Percentiles rank a stretch among this genome's conserved stretches.
These are phyloP conservation scores for Sciaenops ocellatus DNA, from an alignment of 2,797 vertebrate species.

Conservation along the genomic window DNA sequence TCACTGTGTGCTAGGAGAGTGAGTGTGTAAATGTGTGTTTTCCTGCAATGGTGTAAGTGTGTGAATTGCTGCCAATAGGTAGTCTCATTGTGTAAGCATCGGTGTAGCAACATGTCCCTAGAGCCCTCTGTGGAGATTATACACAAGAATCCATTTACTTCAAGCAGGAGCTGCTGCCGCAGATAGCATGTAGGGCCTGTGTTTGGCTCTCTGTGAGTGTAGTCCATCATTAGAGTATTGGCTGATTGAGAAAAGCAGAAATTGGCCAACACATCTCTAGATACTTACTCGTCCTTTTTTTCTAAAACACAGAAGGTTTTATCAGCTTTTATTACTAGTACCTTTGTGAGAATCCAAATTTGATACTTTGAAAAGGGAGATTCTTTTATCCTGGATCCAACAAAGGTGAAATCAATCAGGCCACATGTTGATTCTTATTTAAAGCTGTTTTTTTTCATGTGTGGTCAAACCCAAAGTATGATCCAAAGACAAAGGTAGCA, in stretches of 20 bases:
- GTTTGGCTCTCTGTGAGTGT: constrained; percentile 48
- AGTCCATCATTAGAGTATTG: constrained; percentile 36
- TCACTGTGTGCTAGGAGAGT: constrained; percentile 14
- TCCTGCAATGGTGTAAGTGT: constrained; percentile 34
- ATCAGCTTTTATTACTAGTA: constrained; percentile 8
- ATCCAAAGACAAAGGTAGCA: too few species aligned
- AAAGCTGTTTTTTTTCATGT: too few species aligned
- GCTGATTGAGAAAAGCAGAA: constrained; percentile 45
- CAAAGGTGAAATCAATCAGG: too few species aligned
- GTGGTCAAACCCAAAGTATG: too few species aligned
- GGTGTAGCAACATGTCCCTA: constrained; percentile 67
- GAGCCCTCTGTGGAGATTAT: constrained; percentile 63
- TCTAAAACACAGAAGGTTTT: constrained; percentile 5
- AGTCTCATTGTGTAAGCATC: constrained; percentile 72
- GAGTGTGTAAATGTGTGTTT: constrained; percentile 35
- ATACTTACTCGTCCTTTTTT: constrained; percentile 6
- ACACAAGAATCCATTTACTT: constrained; percentile 72
- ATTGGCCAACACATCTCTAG: constrained; percentile 11
- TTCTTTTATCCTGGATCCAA: too few species aligned
- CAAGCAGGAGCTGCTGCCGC: constrained; percentile 52
- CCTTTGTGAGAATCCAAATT: constrained; percentile 16
- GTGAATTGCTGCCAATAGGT: constrained; percentile 59
- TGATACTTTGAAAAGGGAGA: too few species aligned
- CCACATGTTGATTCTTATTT: too few species aligned
- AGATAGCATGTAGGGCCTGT: constrained; percentile 38